phyloP scores from a whole-genome alignment of 2,888 invertebrate genomes.

The Andrena fulva region DNA sequence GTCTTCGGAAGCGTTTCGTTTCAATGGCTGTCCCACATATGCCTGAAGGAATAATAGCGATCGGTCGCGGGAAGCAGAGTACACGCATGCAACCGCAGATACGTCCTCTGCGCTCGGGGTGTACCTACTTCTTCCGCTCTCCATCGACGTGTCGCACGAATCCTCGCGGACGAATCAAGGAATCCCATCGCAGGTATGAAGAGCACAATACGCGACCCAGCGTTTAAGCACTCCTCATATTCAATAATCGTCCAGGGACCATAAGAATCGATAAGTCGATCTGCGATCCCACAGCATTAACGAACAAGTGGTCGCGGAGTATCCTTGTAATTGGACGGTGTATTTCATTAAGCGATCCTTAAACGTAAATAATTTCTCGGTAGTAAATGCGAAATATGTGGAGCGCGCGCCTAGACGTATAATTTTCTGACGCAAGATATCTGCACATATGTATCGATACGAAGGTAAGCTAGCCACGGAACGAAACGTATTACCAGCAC shows the following conservation, averaged over 20 bases:
- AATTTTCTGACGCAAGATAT: constrained; percentile 19
- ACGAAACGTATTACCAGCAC: constrained; percentile 26
- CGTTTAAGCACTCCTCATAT: background rate
- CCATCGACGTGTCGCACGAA: background rate
- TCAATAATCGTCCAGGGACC: constrained; percentile 8
- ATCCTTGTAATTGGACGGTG: constrained; percentile 17
- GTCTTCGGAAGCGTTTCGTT: constrained; percentile 75
- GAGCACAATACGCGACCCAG: too few relatives aligned
- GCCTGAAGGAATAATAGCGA: constrained; percentile 81
- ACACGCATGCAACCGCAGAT: constrained; percentile 68
- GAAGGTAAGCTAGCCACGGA: background rate
- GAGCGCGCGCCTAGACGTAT: constrained; percentile 29
- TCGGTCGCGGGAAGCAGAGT: constrained; percentile 48
- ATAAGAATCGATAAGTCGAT: constrained; percentile 11
- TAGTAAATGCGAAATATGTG: constrained; percentile 42
- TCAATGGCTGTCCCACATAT: constrained; percentile 71
- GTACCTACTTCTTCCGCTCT: constrained; percentile 45
- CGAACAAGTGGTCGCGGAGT: constrained; percentile 38
- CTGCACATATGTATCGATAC: background rate
- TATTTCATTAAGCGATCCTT: constrained; percentile 54
- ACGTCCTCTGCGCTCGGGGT: constrained; percentile 23
- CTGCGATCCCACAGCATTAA: constrained; percentile 23
- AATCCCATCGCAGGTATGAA: background rate
- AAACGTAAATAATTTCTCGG: constrained; percentile 48
- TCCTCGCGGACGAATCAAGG: background rate